Evolutionary conservation across 2,888 invertebrate genomes (phyloP).

Genomic region (Lutraria lutraria): DNA sequence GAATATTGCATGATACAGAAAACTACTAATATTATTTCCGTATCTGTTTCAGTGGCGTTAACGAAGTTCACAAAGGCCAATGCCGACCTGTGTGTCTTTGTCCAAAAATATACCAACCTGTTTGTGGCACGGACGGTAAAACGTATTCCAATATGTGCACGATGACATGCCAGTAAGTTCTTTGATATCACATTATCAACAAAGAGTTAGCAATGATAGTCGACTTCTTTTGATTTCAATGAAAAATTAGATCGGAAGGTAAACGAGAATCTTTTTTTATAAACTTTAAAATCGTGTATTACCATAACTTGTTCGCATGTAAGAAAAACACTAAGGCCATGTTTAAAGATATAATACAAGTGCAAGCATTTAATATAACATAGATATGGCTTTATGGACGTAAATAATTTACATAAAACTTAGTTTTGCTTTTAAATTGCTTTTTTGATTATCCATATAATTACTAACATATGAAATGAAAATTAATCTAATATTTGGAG

Average conservation of each 20-base stretch:
- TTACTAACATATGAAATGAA: too few species aligned
- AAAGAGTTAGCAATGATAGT: neutral
- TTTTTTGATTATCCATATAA: neutral
- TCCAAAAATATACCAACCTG: slow-evolving; percentile 47
- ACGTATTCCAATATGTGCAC: slow-evolving; percentile 47
- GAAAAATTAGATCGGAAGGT: neutral
- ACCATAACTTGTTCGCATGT: too few species aligned
- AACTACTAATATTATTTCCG: neutral
- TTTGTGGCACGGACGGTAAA: slow-evolving; percentile 51
- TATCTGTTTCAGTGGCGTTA: neutral
- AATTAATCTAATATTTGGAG: too few species aligned
- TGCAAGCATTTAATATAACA: neutral
- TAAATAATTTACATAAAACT: neutral
- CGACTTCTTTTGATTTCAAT: neutral
- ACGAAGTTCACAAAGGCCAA: neutral
- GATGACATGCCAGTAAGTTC: slow-evolving; percentile 47
- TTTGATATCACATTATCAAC: neutral
- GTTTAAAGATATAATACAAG: too few species aligned
- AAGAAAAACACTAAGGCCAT: too few species aligned
- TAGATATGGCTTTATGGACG: neutral
- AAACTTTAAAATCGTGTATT: too few species aligned
- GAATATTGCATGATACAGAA: too few species aligned
- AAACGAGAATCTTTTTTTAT: neutral
- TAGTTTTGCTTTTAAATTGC: neutral
- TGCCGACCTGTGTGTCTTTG: slow-evolving; percentile 37